phyloP scores from a whole-genome alignment of 2,797 vertebrate species.

The Hippocampus kuda region DNA sequence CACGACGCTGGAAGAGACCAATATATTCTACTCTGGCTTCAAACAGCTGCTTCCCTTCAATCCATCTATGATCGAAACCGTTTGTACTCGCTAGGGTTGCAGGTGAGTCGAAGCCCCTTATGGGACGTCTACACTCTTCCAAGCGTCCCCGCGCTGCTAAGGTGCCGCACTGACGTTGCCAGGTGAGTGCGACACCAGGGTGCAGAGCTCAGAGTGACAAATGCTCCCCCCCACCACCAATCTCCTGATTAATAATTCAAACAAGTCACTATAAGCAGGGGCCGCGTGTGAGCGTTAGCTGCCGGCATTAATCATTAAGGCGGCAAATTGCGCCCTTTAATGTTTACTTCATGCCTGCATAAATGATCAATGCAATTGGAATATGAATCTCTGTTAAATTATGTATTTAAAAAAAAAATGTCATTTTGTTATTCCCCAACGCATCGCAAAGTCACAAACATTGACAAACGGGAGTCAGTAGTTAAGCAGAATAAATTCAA shows the following conservation, averaged over 20 bases:
- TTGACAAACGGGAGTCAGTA: not conserved
- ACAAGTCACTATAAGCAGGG: not conserved
- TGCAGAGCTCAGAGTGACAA: not conserved
- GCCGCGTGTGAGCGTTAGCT: not conserved
- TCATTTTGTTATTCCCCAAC: not conserved
- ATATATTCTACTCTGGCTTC: not conserved
- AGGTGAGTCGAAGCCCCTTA: not conserved
- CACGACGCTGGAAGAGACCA: not conserved
- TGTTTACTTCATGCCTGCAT: not conserved
- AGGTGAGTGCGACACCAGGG: not conserved
- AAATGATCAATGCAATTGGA: slow-evolving; percentile 2
- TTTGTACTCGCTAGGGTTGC: not conserved
- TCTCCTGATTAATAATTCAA: slow-evolving; percentile 2
- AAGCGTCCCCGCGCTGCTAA: not conserved
- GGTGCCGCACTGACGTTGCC: not conserved
- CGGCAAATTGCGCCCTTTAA: slow-evolving; percentile 28
- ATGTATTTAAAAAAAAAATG: slow-evolving; percentile 2
- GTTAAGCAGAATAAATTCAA: not conserved
- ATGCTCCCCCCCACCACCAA: not conserved
- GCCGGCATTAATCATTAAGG: slow-evolving; percentile 43
- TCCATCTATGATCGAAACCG: not conserved
- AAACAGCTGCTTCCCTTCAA: not conserved
- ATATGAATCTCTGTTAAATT: slow-evolving; percentile 1
- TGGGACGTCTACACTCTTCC: not conserved
- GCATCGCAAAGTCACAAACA: not conserved